phyloP scores from a whole-genome alignment of 2,113 vertebrate genomes.

The Tragelaphus strepsiceros region DNA sequence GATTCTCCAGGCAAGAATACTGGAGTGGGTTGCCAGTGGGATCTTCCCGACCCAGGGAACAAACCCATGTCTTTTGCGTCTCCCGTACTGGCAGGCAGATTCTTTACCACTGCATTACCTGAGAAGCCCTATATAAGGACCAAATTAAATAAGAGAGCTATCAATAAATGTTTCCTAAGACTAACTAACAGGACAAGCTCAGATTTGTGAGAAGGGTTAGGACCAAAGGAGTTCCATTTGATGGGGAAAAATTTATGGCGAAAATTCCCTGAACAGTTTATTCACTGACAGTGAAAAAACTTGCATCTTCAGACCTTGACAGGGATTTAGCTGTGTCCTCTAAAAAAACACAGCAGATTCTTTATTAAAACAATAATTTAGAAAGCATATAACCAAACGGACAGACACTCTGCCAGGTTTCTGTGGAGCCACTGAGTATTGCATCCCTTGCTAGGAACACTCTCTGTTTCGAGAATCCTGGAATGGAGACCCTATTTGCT shows the following conservation, averaged over 20 bases:
- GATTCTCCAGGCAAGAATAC: not conserved
- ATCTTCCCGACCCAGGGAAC: not conserved
- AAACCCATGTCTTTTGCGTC: not conserved
- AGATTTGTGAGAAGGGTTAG: not conserved
- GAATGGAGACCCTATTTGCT: not conserved
- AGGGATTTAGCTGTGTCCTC: not conserved
- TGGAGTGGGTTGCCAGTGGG: not conserved
- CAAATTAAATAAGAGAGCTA: not conserved
- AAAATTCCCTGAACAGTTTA: constrained; percentile 8
- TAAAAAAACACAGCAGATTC: constrained; percentile 22
- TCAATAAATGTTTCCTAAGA: not conserved
- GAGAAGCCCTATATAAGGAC: not conserved
- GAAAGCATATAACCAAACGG: not conserved
- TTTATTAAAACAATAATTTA: constrained; percentile 37
- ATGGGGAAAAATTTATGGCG: not conserved
- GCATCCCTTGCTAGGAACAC: not conserved
- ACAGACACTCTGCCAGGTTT: not conserved
- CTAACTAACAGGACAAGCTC: not conserved
- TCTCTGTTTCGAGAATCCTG: not conserved
- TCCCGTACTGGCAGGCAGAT: not conserved
- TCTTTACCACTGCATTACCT: not conserved
- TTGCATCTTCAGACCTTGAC: not conserved
- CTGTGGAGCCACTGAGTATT: not conserved
- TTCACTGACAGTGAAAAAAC: not conserved
- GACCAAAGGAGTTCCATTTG: not conserved